Conservation (phyloP, 2,797 vertebrate genomes). For the Salarias fasciatus region DNA sequence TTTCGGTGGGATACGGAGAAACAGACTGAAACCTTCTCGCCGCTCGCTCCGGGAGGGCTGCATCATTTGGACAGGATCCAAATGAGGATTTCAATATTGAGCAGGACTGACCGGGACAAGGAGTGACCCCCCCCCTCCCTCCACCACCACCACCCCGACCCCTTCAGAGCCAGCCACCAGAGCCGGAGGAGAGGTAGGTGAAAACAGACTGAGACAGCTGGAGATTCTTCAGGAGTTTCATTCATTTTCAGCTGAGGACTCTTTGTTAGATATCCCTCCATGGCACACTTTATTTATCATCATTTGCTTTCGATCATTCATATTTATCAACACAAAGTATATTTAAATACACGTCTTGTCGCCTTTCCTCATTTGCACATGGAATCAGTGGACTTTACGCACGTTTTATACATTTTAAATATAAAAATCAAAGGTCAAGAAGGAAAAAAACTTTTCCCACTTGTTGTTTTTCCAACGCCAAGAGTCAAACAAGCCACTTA, state of each 20-base stretch:
- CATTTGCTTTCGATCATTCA: too few species aligned
- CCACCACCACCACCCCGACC: too few species aligned
- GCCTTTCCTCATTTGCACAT: too few species aligned
- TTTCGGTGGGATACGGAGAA: conserved; percentile 29
- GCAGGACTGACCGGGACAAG: conserved; percentile 47
- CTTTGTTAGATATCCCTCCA: background rate
- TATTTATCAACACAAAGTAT: too few species aligned
- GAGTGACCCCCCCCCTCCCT: conserved; percentile 43
- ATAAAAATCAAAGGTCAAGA: too few species aligned
- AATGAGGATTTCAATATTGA: conserved; percentile 67
- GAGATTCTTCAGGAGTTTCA: conserved; percentile 39
- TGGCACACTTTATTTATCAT: background rate
- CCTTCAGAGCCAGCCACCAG: conserved; percentile 37
- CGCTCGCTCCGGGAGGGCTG: conserved; percentile 2
- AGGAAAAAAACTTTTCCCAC: too few species aligned
- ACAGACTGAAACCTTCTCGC: too few species aligned
- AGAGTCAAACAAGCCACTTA: conserved; percentile 3
- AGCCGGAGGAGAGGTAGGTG: conserved; percentile 60
- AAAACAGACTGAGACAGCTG: conserved; percentile 46
- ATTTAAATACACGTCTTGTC: too few species aligned
- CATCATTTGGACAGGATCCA: conserved; percentile 18
- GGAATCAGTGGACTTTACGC: too few species aligned
- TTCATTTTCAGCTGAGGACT: conserved; percentile 33
- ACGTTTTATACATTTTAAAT: too few species aligned
- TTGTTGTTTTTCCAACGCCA: too few species aligned